These are phyloP conservation scores for Aphidius colemani DNA, from an alignment of 2,888 invertebrate species.

Conservation along the genomic window DNA sequence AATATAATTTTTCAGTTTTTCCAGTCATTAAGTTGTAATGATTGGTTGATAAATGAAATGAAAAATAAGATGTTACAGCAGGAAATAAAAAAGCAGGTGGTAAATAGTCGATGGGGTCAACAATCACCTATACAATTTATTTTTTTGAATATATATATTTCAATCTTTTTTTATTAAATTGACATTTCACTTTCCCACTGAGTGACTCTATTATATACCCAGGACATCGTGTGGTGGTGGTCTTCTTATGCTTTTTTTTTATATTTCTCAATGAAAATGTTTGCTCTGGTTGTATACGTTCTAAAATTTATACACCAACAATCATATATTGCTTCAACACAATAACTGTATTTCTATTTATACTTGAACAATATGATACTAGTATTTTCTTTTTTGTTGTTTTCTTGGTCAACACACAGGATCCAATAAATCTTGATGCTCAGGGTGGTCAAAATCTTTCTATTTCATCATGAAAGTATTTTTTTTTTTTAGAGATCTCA, in stretches of 20 bases:
- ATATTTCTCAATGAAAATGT: constrained; percentile 52
- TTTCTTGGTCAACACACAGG: constrained; percentile 20
- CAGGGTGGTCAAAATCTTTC: constrained; percentile 48
- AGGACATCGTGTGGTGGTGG: constrained; percentile 39
- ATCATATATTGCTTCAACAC: not conserved
- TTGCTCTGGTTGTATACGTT: constrained; percentile 34
- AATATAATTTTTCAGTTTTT: too few species aligned
- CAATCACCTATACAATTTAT: constrained; percentile 30
- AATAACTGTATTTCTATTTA: constrained; percentile 8
- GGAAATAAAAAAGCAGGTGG: constrained; percentile 18
- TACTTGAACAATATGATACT: constrained; percentile 14
- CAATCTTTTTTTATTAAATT: constrained; percentile 40
- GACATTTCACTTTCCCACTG: constrained; percentile 55
- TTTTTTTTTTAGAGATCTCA: constrained; percentile 14
- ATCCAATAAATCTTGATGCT: constrained; percentile 50
- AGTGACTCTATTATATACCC: constrained; percentile 46
- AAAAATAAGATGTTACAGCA: constrained; percentile 19
- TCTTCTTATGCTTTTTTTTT: constrained; percentile 38
- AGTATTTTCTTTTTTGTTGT: constrained; percentile 6
- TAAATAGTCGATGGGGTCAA: constrained; percentile 33
- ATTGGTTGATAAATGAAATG: constrained; percentile 4
- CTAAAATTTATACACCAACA: not conserved
- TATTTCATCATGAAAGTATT: not conserved
- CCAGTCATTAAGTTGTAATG: not conserved
- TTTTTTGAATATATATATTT: constrained; percentile 24